Evolutionary conservation across 2,888 invertebrate genomes (phyloP).

Genomic region (Strigamia transsilvanica): DNA sequence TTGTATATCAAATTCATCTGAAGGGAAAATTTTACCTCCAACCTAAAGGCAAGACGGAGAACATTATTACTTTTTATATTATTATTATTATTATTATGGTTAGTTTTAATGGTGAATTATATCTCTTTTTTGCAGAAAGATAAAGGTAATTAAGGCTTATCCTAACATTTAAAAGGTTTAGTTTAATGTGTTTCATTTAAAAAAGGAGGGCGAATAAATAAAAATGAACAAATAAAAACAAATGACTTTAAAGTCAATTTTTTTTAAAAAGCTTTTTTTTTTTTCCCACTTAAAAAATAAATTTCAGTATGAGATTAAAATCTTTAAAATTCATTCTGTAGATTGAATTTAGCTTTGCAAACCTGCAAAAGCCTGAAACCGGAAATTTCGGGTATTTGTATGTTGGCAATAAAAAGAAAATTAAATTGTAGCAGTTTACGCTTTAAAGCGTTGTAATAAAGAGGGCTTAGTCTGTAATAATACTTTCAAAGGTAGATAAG

Average conservation of each 20-base stretch:
- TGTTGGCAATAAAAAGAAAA: constrained; percentile 28
- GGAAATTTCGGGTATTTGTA: constrained; percentile 7
- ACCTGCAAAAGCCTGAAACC: background rate
- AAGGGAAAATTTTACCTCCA: background rate
- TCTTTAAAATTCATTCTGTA: background rate
- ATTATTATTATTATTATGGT: background rate
- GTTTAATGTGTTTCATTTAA: background rate
- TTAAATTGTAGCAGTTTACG: constrained; percentile 16
- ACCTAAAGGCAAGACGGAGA: background rate
- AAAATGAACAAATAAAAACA: background rate
- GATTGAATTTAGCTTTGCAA: constrained; percentile 21
- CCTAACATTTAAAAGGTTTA: background rate
- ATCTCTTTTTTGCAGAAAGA: background rate
- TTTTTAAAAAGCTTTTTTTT: background rate
- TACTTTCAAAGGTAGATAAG: background rate
- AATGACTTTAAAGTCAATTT: background rate
- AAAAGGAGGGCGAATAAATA: background rate
- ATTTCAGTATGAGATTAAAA: background rate
- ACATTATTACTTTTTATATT: background rate
- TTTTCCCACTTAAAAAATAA: background rate
- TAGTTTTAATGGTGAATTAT: background rate
- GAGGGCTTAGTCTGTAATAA: constrained; percentile 19
- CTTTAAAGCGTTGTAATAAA: constrained; percentile 41
- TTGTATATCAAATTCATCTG: background rate
- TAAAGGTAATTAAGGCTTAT: background rate